A percentile compares a stretch with the other conserved stretches of the same genome.
Conservation (phyloP, 2,113 vertebrate species). For the Cololabis saira region DNA sequence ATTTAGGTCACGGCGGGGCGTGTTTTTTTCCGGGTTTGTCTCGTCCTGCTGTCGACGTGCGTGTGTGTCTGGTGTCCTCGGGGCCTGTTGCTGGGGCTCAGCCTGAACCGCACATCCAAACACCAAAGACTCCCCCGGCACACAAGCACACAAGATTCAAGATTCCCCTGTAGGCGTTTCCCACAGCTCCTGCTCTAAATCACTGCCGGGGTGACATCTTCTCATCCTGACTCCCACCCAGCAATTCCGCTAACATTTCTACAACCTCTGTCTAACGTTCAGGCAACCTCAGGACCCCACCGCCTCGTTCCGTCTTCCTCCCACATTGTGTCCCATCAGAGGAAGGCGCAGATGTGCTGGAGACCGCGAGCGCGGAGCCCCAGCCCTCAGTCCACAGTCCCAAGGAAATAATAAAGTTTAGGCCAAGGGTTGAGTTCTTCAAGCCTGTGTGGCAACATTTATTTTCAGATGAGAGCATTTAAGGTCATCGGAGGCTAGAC, state of each 20-base stretch:
- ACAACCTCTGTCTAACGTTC: constrained; percentile 58
- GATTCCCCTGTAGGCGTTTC: constrained; percentile 74
- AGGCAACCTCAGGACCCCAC: constrained; percentile 55
- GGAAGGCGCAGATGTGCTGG: constrained; percentile 56
- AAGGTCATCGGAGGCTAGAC: constrained; percentile 14
- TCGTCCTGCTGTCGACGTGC: constrained; percentile 38
- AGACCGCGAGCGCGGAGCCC: constrained; percentile 53
- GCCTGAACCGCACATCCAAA: constrained; percentile 69
- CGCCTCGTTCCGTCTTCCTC: constrained; percentile 42
- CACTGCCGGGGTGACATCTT: constrained; percentile 66
- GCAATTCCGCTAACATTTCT: constrained; percentile 57
- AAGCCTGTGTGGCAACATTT: constrained; percentile 26
- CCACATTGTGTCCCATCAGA: constrained; percentile 45
- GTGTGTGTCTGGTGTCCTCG: constrained; percentile 48
- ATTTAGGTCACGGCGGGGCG: constrained; percentile 28
- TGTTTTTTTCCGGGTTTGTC: constrained; percentile 32
- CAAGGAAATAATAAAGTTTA: constrained; percentile 52
- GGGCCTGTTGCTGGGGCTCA: constrained; percentile 56
- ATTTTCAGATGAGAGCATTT: constrained; percentile 40
- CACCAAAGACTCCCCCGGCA: constrained; percentile 37
- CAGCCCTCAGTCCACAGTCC: constrained; percentile 53
- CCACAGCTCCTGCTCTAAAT: constrained; percentile 73
- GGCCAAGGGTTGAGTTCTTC: constrained; percentile 29
- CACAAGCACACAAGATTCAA: constrained; percentile 47
- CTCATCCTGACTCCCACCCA: constrained; percentile 62